A percentile compares a stretch with the other conserved stretches of the same genome.
Conservation (phyloP, 2,888 invertebrate genomes). For the Pterostichus madidus region DNA sequence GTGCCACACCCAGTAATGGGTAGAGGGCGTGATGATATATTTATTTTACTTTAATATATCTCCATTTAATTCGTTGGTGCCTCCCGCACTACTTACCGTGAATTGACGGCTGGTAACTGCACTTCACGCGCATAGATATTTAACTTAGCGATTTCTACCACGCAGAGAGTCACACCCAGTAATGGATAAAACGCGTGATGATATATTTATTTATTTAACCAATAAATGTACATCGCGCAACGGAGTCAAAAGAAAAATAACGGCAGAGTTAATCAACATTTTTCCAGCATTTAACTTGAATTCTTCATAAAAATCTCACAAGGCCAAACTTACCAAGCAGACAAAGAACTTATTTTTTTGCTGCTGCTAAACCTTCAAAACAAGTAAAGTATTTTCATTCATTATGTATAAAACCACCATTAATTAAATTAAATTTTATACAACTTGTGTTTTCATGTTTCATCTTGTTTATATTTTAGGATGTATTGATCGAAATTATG, state of each 20-base stretch:
- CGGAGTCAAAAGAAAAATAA: conserved; percentile 8
- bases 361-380: conserved; percentile 6
- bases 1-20: no score
- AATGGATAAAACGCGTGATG: no score
- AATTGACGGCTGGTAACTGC: no score
- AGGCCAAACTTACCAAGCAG: not conserved
- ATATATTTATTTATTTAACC: no score
- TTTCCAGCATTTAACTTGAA: not conserved
- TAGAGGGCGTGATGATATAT: no score
- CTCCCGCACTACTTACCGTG: no score
- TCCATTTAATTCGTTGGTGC: no score
- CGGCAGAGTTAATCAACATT: conserved; percentile 28
- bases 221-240: not conserved
- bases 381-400: conserved; percentile 26
- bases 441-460: conserved; percentile 27
- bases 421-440: conserved; percentile 37
- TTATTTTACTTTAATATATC: no score
- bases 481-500: conserved; percentile 15
- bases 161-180: no score
- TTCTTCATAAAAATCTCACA: conserved; percentile 18
- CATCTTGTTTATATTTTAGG: conserved; percentile 1
- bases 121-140: no score
- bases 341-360: conserved; percentile 5
- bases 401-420: conserved; percentile 26
- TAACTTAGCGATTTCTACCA: no score